These are phyloP conservation scores for Pelmatolapia mariae DNA, from an alignment of 2,113 vertebrate genomes.

Conservation along the genomic window DNA sequence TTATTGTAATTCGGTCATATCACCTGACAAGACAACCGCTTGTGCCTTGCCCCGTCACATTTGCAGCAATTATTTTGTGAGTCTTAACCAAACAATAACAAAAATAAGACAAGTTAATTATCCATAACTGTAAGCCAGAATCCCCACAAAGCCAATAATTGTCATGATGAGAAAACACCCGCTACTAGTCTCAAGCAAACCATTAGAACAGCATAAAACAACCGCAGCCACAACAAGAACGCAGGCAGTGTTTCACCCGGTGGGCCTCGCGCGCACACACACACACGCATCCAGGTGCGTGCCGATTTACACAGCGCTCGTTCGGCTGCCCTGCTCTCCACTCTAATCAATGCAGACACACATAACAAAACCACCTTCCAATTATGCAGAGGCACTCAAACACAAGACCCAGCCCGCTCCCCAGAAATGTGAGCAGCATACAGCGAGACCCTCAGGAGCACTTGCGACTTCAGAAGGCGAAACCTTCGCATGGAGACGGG, in stretches of 20 bases:
- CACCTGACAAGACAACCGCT: neutral
- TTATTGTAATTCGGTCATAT: neutral
- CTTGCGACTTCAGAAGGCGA: conserved; percentile 16
- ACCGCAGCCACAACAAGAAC: neutral
- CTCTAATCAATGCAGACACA: conserved; percentile 13
- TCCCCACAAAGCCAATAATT: neutral
- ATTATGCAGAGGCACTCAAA: conserved; percentile 16
- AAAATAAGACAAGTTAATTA: neutral
- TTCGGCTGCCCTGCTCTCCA: neutral
- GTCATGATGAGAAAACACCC: neutral
- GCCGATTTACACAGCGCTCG: neutral
- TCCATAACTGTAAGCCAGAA: neutral
- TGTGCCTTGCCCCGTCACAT: neutral
- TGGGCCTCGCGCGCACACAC: neutral
- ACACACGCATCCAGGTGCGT: neutral
- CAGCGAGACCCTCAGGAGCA: conserved; percentile 4
- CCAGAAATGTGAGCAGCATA: neutral
- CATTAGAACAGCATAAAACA: neutral
- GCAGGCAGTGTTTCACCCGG: neutral
- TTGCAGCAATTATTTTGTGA: neutral
- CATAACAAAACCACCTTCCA: conserved; percentile 2
- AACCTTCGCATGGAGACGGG: conserved; percentile 28
- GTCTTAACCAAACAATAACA: neutral
- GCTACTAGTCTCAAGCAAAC: neutral
- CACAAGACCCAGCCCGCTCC: neutral